phyloP scores from a whole-genome alignment of 2,113 vertebrate genomes.

The Erythrocercus mccallii region DNA sequence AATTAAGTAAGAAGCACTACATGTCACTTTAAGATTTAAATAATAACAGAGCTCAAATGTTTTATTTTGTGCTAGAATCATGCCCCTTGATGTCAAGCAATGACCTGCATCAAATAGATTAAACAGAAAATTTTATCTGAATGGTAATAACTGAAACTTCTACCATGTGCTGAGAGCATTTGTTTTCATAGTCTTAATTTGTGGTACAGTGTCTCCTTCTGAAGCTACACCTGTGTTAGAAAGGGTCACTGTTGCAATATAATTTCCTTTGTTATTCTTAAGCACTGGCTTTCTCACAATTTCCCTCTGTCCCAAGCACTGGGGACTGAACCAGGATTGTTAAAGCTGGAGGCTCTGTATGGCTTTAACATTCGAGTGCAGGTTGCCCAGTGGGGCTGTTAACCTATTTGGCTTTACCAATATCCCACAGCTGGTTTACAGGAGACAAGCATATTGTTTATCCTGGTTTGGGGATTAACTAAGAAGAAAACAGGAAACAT shows the following conservation, averaged over 20 bases:
- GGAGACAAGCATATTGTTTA: neutral
- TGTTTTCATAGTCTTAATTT: neutral
- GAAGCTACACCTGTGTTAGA: neutral
- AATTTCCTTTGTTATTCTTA: neutral
- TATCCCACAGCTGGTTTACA: neutral
- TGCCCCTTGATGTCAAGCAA: neutral
- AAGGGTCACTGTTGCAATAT: neutral
- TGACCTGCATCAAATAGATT: neutral
- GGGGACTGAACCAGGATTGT: neutral
- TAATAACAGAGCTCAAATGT: neutral
- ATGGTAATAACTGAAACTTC: neutral
- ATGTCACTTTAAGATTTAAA: neutral
- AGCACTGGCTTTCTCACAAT: neutral
- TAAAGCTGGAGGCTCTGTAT: neutral
- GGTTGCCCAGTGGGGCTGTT: neutral
- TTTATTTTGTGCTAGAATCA: neutral
- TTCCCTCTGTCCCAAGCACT: neutral
- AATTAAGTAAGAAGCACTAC: neutral
- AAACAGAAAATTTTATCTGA: neutral
- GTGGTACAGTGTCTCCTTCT: neutral
- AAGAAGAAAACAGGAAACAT: neutral
- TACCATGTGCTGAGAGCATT: neutral
- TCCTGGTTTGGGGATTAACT: neutral
- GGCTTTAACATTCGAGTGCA: neutral
- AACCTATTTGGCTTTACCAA: neutral